Percentiles rank a stretch among this genome's conserved stretches.
Conservation (phyloP, 2,888 invertebrate genomes). For the Leptinotarsa peninsularis region DNA sequence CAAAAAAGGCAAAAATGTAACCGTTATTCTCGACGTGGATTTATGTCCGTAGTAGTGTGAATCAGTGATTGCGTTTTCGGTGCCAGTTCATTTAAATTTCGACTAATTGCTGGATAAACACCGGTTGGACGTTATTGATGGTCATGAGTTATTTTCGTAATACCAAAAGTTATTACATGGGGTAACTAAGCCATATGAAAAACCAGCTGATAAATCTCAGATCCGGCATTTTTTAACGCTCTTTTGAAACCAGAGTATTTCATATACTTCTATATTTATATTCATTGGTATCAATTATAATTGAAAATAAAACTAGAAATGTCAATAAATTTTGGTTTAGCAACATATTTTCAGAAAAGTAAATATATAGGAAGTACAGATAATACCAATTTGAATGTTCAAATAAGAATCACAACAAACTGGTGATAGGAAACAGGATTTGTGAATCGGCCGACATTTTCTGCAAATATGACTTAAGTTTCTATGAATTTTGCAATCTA, state of each 20-base stretch:
- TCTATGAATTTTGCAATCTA: no score
- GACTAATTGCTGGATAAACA: slow-evolving; percentile 22
- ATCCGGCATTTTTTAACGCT: not conserved
- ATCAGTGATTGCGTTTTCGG: slow-evolving; percentile 15
- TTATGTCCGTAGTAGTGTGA: slow-evolving; percentile 6
- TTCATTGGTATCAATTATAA: no score
- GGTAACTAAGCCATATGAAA: not conserved
- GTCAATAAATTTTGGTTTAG: no score
- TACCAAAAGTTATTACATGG: slow-evolving; percentile 1
- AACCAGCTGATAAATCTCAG: not conserved
- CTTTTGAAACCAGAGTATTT: not conserved
- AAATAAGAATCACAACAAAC: no score
- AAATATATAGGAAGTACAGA: no score
- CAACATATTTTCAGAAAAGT: no score
- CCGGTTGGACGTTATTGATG: slow-evolving; percentile 10
- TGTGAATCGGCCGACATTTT: no score
- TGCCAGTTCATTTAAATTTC: slow-evolving; percentile 26
- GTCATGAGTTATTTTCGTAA: not conserved
- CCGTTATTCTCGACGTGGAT: not conserved
- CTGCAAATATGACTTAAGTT: no score
- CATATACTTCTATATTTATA: no score
- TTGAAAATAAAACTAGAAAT: no score
- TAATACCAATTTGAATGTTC: no score
- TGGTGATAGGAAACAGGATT: no score
- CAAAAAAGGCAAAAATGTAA: slow-evolving; percentile 10